Base-by-base conservation (phyloP, 2,113 vertebrate species). In the Podarcis muralis region DNA sequence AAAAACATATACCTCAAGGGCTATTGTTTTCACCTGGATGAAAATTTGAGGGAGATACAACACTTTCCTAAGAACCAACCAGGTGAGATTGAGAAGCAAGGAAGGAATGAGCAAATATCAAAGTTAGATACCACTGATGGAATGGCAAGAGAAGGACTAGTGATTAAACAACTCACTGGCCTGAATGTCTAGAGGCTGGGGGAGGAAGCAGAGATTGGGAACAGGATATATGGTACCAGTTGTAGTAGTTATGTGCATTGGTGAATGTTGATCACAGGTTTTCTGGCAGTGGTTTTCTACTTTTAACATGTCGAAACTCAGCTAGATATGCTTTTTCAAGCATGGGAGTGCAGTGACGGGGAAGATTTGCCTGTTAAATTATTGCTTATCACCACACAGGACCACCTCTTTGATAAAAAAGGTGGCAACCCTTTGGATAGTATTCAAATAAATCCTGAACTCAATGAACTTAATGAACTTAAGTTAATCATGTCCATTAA, bases 11-110 rank as follows among this genome's bases (percentile, higher is more conserved):
- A 95, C 0, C 95, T 97, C 1, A 95, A 93, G 0, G 90, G 82
- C 1, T 93, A 87, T 0, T 96, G 97, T 27, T 97, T 98, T 81
- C 94, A 97, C 27, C 62, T 98, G 1, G 97, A 94, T 35, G 1
- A 92, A 20, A 95, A 96, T 77, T 90, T 98, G 85, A 97, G 96
- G 65, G 90, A 97, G 40, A 27, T 23, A 27, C 1, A 1, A 48
- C 88, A 2, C 0, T 5, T 95, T 35, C 94, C 96, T 1, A 2
- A 30, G 1, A 27, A 83, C 25, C 84, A 92, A 7, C 89, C 94
- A 71, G 95, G 96, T 95, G 82, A 40, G 92, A 88, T 37, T 68
- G 71, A 23, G 53, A 65, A 22, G 11, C 22, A 69, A 65, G 59
- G 6, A 76, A 76, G 9, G 15, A 35, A 43, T 9, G 37, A 65